Evolutionary conservation across 2,888 invertebrate species (phyloP).

Genomic region (Apodemia zela): DNA sequence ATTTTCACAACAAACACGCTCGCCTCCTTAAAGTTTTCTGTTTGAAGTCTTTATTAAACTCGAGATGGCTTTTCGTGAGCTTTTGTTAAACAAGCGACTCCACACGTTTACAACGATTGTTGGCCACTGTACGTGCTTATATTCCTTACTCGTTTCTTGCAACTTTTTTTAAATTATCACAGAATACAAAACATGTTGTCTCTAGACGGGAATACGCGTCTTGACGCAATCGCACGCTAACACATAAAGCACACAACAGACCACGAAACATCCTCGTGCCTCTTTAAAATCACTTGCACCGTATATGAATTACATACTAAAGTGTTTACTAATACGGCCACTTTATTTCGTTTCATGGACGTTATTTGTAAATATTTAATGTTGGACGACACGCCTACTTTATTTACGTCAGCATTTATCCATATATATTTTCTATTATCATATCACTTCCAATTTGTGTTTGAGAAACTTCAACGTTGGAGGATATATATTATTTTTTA

Average conservation of each 20-base stretch:
- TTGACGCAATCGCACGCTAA: conserved; percentile 62
- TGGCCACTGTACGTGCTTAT: conserved; percentile 1
- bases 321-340: conserved; percentile 12
- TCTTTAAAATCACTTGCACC: conserved; percentile 46
- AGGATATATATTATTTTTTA: no score
- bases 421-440: neutral
- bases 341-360: conserved; percentile 46
- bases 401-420: conserved; percentile 35
- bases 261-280: conserved; percentile 41
- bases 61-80: conserved; percentile 14
- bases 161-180: conserved; percentile 35
- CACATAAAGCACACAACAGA: conserved; percentile 48
- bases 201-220: conserved; percentile 49
- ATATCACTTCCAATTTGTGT: neutral
- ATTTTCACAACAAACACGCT: conserved; percentile 12
- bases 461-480: no score
- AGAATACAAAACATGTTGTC: conserved; percentile 43
- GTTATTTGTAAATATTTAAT: conserved; percentile 22
- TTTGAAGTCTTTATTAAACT: conserved; percentile 17
- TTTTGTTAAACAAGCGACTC: conserved; percentile 15
- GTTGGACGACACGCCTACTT: conserved; percentile 5
- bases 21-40: conserved; percentile 12
- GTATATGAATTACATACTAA: conserved; percentile 26
- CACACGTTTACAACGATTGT: conserved; percentile 2
- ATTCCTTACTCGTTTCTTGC: conserved; percentile 10